A percentile compares a stretch with the other conserved stretches of the same genome.
Evolutionary conservation across 2,113 vertebrate genomes (phyloP).

Genomic region (Cynocephalus volans): DNA sequence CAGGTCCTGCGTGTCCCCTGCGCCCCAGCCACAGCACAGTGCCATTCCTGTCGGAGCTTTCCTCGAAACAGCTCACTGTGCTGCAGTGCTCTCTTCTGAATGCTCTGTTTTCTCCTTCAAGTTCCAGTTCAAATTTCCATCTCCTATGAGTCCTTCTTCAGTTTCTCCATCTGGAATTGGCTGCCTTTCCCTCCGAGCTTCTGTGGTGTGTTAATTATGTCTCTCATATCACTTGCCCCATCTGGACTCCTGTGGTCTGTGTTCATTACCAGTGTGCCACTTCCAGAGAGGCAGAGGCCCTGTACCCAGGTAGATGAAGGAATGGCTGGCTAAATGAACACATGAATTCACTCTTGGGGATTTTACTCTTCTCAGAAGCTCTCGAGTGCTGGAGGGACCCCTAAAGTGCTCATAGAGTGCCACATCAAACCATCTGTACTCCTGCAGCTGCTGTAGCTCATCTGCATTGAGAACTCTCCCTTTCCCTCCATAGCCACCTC

Average conservation of each 20-base stretch:
- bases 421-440: accelerated
- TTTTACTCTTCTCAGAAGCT: background rate
- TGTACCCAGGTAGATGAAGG: background rate
- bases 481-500: background rate
- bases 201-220: background rate
- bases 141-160: background rate
- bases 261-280: background rate
- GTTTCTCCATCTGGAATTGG: background rate
- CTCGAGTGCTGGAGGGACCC: background rate
- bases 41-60: background rate
- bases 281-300: background rate
- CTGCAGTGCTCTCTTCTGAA: background rate
- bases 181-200: background rate
- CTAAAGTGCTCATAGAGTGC: background rate
- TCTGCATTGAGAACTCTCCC: background rate
- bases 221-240: background rate
- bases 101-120: background rate
- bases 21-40: accelerated
- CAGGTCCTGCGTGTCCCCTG: accelerated
- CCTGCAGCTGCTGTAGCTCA: background rate
- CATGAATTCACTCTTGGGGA: background rate
- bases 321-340: background rate
- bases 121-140: background rate
- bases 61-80: background rate
- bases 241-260: background rate